phyloP scores from a whole-genome alignment of 2,888 invertebrate genomes.

The Aproaerema taeniolella region DNA sequence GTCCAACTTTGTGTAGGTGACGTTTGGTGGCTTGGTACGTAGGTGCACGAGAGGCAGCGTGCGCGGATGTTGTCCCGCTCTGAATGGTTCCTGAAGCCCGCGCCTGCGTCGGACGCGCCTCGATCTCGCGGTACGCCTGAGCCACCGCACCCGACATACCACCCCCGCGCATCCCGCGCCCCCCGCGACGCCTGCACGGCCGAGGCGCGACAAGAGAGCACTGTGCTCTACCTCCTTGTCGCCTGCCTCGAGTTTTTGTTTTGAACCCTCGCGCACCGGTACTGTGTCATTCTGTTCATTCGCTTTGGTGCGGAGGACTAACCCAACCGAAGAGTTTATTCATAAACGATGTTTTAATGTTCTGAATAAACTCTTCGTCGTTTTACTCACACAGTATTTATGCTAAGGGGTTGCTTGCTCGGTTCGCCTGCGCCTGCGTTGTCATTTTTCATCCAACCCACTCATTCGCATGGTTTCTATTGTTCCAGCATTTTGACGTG shows the following conservation, averaged over 20 bases:
- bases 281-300: conserved; percentile 60
- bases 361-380: conserved; percentile 39
- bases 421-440: conserved; percentile 36
- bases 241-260: conserved; percentile 77
- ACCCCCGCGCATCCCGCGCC: conserved; percentile 21
- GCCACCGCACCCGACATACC: conserved; percentile 22
- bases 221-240: conserved; percentile 71
- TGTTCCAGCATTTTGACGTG: neutral
- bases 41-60: conserved; percentile 97
- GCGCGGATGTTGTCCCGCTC: conserved; percentile 97
- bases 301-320: conserved; percentile 65
- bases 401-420: conserved; percentile 46
- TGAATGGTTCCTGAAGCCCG: conserved; percentile 95
- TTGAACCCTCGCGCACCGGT: conserved; percentile 63
- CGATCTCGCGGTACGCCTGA: conserved; percentile 61
- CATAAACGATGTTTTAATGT: conserved; percentile 4
- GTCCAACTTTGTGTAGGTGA: conserved; percentile 4
- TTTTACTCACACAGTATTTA: conserved; percentile 45
- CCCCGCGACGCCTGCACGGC: conserved; percentile 32
- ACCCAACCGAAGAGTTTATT: conserved; percentile 44
- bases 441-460: conserved; percentile 22
- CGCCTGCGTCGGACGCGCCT: conserved; percentile 70
- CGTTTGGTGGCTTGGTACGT: conserved; percentile 47
- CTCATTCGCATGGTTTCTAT: conserved; percentile 15
- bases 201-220: conserved; percentile 52